Conservation (phyloP, 2,888 invertebrate species). For the Halictus ligatus region DNA sequence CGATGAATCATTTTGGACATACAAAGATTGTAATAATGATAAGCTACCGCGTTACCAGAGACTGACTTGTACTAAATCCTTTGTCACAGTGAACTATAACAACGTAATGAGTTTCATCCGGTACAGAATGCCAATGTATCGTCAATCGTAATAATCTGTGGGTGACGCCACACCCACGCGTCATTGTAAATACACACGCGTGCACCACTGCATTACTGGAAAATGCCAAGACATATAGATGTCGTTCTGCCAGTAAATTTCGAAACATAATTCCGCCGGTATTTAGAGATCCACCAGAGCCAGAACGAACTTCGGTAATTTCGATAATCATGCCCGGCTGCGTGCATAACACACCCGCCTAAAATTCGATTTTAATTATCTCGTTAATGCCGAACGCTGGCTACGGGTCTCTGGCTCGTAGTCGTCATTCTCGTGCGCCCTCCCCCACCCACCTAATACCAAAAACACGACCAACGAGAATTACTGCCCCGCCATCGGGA, state of each 20-base stretch:
- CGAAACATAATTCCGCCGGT: slow-evolving; percentile 25
- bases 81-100: background rate
- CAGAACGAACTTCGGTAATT: slow-evolving; percentile 31
- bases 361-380: slow-evolving; percentile 60
- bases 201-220: background rate
- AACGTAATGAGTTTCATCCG: slow-evolving; percentile 17
- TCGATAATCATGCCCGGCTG: slow-evolving; percentile 38
- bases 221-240: slow-evolving; percentile 22
- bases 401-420: background rate
- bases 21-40: too few species aligned
- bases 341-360: slow-evolving; percentile 9
- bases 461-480: slow-evolving; percentile 14
- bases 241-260: slow-evolving; percentile 33
- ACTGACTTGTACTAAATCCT: background rate
- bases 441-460: background rate
- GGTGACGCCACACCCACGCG: background rate
- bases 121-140: background rate
- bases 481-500: background rate
- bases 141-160: background rate
- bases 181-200: background rate
- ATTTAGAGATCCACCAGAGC: slow-evolving; percentile 28
- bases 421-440: background rate
- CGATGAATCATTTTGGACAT: too few species aligned
- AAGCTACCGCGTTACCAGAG: too few species aligned
- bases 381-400: slow-evolving; percentile 35